Percentiles rank a stretch among this genome's conserved stretches.
phyloP scores from a whole-genome alignment of 1,140 invertebrate species.

The Procambarus virginalis region DNA sequence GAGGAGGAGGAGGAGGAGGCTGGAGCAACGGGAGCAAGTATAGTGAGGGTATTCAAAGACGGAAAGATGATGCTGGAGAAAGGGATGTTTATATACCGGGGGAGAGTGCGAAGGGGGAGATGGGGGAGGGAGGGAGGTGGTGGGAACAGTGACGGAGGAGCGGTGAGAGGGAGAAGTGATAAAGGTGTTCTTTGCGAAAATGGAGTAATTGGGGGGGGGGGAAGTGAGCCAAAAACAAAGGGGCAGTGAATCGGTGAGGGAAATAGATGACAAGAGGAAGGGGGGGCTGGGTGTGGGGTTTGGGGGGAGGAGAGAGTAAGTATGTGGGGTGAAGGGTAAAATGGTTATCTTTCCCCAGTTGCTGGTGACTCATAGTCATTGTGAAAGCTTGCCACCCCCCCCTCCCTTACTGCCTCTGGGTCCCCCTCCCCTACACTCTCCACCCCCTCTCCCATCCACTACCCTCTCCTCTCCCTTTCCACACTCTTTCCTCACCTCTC shows the following conservation, averaged over 20 bases:
- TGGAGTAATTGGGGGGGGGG: too few species aligned
- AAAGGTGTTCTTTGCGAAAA: too few species aligned
- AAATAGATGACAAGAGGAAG: background rate
- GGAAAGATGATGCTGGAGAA: background rate
- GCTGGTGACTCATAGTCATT: too few species aligned
- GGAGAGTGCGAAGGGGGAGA: background rate
- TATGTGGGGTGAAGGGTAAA: background rate
- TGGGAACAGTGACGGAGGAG: background rate
- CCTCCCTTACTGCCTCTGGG: background rate
- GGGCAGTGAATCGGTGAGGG: background rate
- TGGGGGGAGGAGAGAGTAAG: background rate
- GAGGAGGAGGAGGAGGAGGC: background rate
- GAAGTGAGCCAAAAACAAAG: background rate
- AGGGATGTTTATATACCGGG: too few species aligned
- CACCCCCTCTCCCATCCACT: background rate
- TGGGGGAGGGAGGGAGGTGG: too few species aligned
- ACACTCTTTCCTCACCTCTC: background rate
- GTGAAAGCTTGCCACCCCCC: too few species aligned
- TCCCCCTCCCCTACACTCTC: background rate
- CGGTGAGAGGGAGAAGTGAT: background rate
- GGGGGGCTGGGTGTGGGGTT: too few species aligned
- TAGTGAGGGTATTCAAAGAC: background rate
- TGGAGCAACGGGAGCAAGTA: background rate
- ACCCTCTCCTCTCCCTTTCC: background rate
- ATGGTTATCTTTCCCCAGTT: background rate